A percentile compares a stretch with the other conserved stretches of the same genome.
Conservation (phyloP, 2,797 vertebrate genomes). For the Myotis findleyi region DNA sequence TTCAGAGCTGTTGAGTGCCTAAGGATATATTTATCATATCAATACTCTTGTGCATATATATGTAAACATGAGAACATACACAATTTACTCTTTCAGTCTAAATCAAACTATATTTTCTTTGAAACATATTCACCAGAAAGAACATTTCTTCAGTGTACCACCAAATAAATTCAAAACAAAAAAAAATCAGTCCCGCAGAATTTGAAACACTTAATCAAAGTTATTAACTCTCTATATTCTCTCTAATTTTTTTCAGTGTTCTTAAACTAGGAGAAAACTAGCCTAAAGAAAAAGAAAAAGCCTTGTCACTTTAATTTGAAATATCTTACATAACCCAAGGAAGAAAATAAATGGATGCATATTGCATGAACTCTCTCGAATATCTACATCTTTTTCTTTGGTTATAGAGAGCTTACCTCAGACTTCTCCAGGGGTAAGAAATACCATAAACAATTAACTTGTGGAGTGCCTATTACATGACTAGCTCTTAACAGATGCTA, state of each 20-base stretch:
- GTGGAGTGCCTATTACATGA: neutral
- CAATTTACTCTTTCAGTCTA: conserved; percentile 25
- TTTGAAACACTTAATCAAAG: neutral
- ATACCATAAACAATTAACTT: neutral
- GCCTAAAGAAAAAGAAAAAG: neutral
- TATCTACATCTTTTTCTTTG: neutral
- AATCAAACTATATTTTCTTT: conserved; percentile 49
- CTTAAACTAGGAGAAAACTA: conserved; percentile 13
- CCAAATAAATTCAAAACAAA: conserved; percentile 28
- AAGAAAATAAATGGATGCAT: conserved; percentile 27
- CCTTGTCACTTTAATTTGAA: neutral
- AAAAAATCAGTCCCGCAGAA: neutral
- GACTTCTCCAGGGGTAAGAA: neutral
- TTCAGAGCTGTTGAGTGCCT: neutral
- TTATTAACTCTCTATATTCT: neutral
- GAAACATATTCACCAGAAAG: conserved; percentile 37
- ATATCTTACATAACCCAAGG: neutral
- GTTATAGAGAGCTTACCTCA: neutral
- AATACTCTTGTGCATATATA: neutral
- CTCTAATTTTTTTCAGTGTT: neutral
- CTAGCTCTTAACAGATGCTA: neutral
- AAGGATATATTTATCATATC: conserved; percentile 48
- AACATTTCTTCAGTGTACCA: neutral
- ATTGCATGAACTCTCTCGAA: neutral
- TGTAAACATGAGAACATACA: conserved; percentile 45